Conservation (phyloP, 64 coral and sea anemone genomes). For the Porites australiensis region DNA sequence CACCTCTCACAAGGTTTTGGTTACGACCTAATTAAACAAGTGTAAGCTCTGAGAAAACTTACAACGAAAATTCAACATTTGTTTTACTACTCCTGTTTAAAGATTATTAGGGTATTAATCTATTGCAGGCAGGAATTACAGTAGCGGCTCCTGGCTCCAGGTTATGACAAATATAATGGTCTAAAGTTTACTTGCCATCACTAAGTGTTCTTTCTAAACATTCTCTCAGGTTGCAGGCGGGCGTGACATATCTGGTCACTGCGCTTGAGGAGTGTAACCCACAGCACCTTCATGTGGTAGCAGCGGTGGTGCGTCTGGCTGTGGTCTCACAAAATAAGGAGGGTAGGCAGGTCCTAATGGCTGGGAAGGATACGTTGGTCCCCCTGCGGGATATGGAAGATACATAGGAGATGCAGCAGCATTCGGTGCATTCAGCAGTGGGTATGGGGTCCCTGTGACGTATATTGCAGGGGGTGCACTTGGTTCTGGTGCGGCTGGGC, state of each 20-base stretch:
- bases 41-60: too few species aligned
- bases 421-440: not conserved
- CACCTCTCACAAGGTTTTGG: too few species aligned
- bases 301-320: not conserved
- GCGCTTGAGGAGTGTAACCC: not conserved
- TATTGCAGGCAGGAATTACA: too few species aligned
- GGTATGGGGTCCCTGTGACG: not conserved
- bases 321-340: not conserved
- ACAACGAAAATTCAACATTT: too few species aligned
- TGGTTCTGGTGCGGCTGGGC: not conserved
- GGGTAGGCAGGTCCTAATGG: not conserved
- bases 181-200: too few species aligned
- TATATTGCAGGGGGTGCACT: not conserved
- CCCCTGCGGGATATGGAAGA: not conserved
- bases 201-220: too few species aligned
- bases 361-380: not conserved
- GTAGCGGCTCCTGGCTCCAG: too few species aligned
- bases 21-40: too few species aligned
- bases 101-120: too few species aligned
- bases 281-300: not conserved
- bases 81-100: too few species aligned
- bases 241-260: not conserved
- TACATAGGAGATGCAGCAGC: not conserved
- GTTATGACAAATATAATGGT: too few species aligned
- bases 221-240: too few species aligned